These are phyloP conservation scores for Cydia fagiglandana DNA, from an alignment of 1,140 invertebrate species.

Conservation along the genomic window DNA sequence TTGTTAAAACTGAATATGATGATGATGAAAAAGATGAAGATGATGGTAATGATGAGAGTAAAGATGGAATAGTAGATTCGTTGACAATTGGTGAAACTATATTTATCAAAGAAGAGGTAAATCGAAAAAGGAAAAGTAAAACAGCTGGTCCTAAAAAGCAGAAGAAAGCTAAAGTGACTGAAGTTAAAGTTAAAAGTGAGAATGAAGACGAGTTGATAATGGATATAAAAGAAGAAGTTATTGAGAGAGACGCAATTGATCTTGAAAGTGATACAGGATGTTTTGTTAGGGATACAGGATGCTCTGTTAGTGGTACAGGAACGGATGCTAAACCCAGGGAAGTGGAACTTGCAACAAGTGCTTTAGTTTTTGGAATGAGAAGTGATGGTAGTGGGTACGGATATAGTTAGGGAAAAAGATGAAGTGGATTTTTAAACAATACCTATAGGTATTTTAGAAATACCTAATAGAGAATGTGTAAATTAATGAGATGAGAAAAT, in stretches of 20 bases:
- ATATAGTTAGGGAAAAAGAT: neutral
- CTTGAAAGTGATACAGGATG: neutral
- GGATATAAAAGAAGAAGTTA: neutral
- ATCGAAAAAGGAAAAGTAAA: neutral
- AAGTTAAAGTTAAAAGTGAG: neutral
- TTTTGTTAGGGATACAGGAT: too few relatives aligned
- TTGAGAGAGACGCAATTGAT: neutral
- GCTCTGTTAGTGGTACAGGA: neutral
- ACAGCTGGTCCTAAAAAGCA: neutral
- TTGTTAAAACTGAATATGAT: neutral
- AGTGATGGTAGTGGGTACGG: neutral
- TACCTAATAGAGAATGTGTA: too few relatives aligned
- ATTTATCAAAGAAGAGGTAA: neutral
- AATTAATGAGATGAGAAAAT: too few relatives aligned
- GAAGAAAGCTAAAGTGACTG: neutral
- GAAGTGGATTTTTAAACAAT: neutral
- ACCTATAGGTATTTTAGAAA: too few relatives aligned
- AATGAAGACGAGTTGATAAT: neutral
- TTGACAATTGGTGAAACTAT: neutral
- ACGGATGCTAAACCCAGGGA: neutral
- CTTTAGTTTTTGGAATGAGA: neutral
- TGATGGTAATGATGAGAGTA: neutral
- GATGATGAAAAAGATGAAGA: neutral
- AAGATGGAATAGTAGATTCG: neutral
- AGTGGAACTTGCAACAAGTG: neutral